Base-by-base conservation (phyloP, 2,113 vertebrate species). In the Tautogolabrus adspersus region DNA sequence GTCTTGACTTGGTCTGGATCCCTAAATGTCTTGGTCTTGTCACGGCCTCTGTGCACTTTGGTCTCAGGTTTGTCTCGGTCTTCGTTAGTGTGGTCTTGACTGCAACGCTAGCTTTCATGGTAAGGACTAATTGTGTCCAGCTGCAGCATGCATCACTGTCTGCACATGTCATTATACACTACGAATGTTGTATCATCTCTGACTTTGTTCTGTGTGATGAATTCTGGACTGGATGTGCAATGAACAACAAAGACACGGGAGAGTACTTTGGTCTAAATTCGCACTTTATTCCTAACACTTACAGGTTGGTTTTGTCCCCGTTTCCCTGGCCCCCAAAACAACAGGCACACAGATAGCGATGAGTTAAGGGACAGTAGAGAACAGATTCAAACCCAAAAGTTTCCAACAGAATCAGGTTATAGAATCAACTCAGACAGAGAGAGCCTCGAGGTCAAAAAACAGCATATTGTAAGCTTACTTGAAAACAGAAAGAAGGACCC, bases 291-390 rank as follows among this genome's bases (percentile, higher is more conserved):
- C 89, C 91, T 92, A 93, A 93, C 93, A 93, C 90, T 88, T 93
- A 93, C 91, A 93, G 90, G 84, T 93, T 91, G 74, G 81, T 82
- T 85, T 90, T 74, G 79, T 86, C 75, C 91, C 89, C 80, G 30
- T 76, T 82, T 87, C 85, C 88, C 86, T 66, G 74, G 55, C 79
- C 87, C 87, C 90, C 79, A 84, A 91, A 91, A 93, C 92, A 92
- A 94, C 93, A 94, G 93, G 93, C 93, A 94, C 94, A 95, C 93
- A 93, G 91, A 94, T 86, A 94, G 93, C 90, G 83, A 94, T 93
- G 93, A 89, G 88, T 88, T 87, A 80, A 93, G 81, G 89, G 90
- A 93, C 93, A 88, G 91, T 84, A 77, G 86, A 88, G 85, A 90
- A 91, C 89, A 92, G 89, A 83, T 91, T 88, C 69, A 78, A 92